Conservation (phyloP, 2,797 vertebrate genomes). For the Gallirallus australis region DNA sequence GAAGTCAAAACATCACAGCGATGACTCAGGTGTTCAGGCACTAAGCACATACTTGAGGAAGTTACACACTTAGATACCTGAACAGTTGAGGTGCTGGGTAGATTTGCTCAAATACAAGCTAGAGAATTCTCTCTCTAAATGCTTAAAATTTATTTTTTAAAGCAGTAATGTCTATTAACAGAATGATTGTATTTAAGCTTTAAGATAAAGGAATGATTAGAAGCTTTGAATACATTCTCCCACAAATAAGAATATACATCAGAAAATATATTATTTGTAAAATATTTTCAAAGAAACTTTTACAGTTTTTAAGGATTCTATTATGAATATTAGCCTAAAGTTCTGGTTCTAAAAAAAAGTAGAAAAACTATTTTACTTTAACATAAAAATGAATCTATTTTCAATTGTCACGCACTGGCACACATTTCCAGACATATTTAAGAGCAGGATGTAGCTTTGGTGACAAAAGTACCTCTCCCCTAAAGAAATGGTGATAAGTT, state of each 20-base stretch:
- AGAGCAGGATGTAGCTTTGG: slow-evolving; percentile 55
- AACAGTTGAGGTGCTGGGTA: background rate
- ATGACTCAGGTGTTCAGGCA: background rate
- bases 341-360: background rate
- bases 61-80: background rate
- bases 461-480: slow-evolving; percentile 13
- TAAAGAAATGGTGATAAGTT: background rate
- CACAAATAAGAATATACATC: background rate
- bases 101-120: background rate
- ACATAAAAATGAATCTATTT: background rate
- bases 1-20: background rate
- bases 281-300: slow-evolving; percentile 37
- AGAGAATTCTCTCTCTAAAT: background rate
- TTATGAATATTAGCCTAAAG: background rate
- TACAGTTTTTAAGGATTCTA: background rate
- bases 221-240: background rate
- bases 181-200: background rate
- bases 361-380: slow-evolving; percentile 25
- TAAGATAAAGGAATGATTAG: background rate
- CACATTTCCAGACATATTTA: slow-evolving; percentile 57
- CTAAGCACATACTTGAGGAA: background rate
- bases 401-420: slow-evolving; percentile 50
- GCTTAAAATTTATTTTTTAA: background rate
- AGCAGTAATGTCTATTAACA: background rate
- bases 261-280: background rate